Conservation (phyloP, 2,797 vertebrate genomes). For the Microctenopoma steveboyesi region DNA sequence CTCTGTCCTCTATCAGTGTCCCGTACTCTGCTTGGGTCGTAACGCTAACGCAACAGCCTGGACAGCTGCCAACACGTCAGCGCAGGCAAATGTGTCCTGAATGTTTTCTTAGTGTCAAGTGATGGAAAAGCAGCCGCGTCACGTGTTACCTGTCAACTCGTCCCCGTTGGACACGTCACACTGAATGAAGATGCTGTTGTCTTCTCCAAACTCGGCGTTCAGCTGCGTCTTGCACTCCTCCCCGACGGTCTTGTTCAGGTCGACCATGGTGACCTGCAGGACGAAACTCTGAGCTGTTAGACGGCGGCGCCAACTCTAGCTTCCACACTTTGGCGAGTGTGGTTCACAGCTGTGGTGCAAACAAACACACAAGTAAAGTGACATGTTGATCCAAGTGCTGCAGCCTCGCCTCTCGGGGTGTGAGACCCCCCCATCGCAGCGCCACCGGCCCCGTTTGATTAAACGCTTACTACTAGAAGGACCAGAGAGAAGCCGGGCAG, state of each 20-base stretch:
- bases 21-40: background rate
- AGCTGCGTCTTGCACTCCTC: slow-evolving; percentile 85
- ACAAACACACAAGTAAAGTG: background rate
- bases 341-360: background rate
- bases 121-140: background rate
- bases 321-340: too few species aligned
- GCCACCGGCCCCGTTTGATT: background rate
- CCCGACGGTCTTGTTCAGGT: slow-evolving; percentile 86
- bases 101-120: background rate
- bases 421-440: background rate
- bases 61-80: background rate
- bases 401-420: background rate
- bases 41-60: background rate
- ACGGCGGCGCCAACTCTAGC: too few species aligned
- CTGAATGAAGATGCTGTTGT: slow-evolving; percentile 86
- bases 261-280: slow-evolving; percentile 88
- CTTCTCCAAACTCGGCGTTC: slow-evolving; percentile 87
- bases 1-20: too few species aligned
- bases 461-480: too few species aligned
- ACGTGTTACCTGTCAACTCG: slow-evolving; percentile 87
- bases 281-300: background rate
- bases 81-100: background rate
- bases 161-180: slow-evolving; percentile 91
- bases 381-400: background rate
- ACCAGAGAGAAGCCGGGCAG: too few species aligned